Evolutionary conservation across 2,888 invertebrate genomes (phyloP).

Genomic region (Holacanthella duospinosa): DNA sequence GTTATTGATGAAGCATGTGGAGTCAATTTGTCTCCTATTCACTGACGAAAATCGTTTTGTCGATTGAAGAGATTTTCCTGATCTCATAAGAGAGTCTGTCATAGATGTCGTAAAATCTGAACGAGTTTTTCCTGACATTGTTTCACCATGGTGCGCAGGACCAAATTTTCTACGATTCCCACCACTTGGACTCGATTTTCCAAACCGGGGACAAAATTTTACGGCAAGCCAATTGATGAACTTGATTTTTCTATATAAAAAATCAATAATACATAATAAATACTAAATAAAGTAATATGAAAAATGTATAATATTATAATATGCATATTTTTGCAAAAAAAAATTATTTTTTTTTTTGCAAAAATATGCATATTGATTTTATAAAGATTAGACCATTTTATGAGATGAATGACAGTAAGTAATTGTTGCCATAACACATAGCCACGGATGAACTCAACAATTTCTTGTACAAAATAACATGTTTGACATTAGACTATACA

Average conservation of each 20-base stretch:
- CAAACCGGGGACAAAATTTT: slow-evolving; percentile 30
- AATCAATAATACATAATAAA: not conserved
- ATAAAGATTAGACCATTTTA: too few relatives aligned
- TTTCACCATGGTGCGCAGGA: slow-evolving; percentile 21
- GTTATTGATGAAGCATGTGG: slow-evolving; percentile 15
- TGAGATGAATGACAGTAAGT: too few relatives aligned
- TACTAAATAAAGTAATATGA: too few relatives aligned
- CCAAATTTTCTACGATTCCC: slow-evolving; percentile 32
- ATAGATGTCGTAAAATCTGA: slow-evolving; percentile 31
- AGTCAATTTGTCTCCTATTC: slow-evolving; percentile 10
- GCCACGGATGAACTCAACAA: too few relatives aligned
- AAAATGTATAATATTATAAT: not conserved
- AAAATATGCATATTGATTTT: too few relatives aligned
- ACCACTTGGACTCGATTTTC: slow-evolving; percentile 24
- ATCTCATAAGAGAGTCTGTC: slow-evolving; percentile 30
- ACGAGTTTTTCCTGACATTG: slow-evolving; percentile 29
- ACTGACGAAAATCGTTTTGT: slow-evolving; percentile 18
- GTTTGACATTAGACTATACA: too few relatives aligned
- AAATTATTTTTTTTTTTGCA: too few relatives aligned
- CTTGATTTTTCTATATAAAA: slow-evolving; percentile 24
- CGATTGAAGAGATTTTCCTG: slow-evolving; percentile 26
- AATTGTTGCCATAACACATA: too few relatives aligned
- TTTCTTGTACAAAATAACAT: too few relatives aligned
- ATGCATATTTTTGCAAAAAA: too few relatives aligned
- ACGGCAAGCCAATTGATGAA: slow-evolving; percentile 31